phyloP scores from a whole-genome alignment of 35 echinoderm and acorn worm species.

The Ptychodera flava region DNA sequence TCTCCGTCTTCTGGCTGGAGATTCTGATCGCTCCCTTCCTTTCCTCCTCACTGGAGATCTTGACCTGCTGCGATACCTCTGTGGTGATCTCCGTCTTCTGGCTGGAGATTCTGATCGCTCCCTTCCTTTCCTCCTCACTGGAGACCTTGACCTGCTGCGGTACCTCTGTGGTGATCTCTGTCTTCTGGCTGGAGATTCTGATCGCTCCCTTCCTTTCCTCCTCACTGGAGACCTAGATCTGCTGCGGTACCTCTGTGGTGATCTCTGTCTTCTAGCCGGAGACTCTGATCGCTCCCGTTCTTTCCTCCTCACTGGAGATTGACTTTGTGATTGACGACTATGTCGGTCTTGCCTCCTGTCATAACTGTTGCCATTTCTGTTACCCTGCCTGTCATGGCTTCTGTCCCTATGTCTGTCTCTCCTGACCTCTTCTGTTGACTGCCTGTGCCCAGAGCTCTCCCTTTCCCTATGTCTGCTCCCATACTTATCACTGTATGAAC shows the following conservation, averaged over 20 bases:
- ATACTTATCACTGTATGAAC: conserved; percentile 7
- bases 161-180: conserved; percentile 20
- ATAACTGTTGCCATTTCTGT: conserved; percentile 22
- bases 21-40: background rate
- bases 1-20: background rate
- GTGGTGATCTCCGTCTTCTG: background rate
- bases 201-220: no score
- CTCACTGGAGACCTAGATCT: conserved; percentile 39
- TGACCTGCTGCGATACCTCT: conserved; percentile 54
- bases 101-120: no score
- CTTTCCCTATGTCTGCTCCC: conserved; percentile 15
- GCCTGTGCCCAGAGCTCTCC: background rate
- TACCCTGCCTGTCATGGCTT: background rate
- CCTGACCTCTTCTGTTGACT: background rate
- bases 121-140: conserved; percentile 16
- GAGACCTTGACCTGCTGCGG: conserved; percentile 38
- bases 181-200: no score
- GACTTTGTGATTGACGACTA: no score
- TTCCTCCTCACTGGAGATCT: conserved; percentile 4
- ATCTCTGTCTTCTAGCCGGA: background rate
- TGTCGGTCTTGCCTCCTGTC: no score
- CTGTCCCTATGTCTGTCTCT: conserved; percentile 40
- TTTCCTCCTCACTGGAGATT: conserved; percentile 7
- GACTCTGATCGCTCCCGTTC: background rate
- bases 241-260: conserved; percentile 22